Evolutionary conservation across 2,888 invertebrate species (phyloP), one percentile per base, ranked within the genome.

Genomic region (Laothoe populi): DNA sequence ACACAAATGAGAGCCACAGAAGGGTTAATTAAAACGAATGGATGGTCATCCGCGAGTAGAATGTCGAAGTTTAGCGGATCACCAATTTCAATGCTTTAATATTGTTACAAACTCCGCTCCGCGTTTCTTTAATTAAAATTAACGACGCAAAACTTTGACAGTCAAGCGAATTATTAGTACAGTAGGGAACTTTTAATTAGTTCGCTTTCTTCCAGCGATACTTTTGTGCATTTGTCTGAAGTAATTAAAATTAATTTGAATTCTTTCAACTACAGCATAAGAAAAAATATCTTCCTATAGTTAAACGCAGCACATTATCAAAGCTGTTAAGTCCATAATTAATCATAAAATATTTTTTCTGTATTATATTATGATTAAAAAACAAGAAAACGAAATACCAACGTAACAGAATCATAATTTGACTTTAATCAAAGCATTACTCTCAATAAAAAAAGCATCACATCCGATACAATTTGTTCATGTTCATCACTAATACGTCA

Each of bases 91-190:
- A 92, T 92, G 89, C 87, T 90, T 90, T 91, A 92, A 92, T 92
- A 92, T 90, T 88, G 90, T 92, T 88, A 90, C 90, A 86, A 90
- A 90, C 88, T 88, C 82, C 70, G 82, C 83, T 82, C 84, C 83
- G 85, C 89, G 87, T 90, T 92, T 90, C 92, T 92, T 92, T 92
- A 92, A 92, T 92, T 92, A 92, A 92, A 92, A 92, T 92, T 92
- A 92, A 92, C 91, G 92, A 91, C 88, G 89, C 84, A 84, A 92
- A 92, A 92, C 87, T 92, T 90, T 89, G 90, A 91, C 91, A 92
- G 88, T 91, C 89, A 90, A 90, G 91, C 92, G 91, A 92, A 92
- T 92, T 92, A 92, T 92, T 92, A 89, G 89, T 90, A 92, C 87
- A 87, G 90, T 87, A 87, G 87, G 83, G 78, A 92, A 92, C 90